phyloP scores from a whole-genome alignment of 1,140 invertebrate genomes.

The Leptopilina clavipes region DNA sequence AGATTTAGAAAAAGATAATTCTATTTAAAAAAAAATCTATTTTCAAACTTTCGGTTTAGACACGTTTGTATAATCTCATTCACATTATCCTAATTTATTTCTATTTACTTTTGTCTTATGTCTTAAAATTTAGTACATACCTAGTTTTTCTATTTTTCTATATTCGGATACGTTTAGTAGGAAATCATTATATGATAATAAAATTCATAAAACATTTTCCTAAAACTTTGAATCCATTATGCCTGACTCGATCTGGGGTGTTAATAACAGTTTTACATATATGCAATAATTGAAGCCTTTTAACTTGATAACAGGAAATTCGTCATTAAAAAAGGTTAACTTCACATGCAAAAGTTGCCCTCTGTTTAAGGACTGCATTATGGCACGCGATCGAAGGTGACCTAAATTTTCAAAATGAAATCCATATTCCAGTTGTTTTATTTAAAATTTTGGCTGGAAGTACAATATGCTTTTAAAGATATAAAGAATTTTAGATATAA shows the following conservation, averaged over 20 bases:
- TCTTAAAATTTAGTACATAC: too few relatives aligned
- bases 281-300: constrained; percentile 18
- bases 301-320: constrained; percentile 13
- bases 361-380: not conserved
- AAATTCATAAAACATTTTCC: too few relatives aligned
- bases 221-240: constrained; percentile 16
- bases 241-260: constrained; percentile 12
- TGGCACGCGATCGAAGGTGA: constrained; percentile 19
- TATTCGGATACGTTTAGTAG: too few relatives aligned
- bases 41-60: too few relatives aligned
- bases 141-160: too few relatives aligned
- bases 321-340: constrained; percentile 28
- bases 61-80: too few relatives aligned
- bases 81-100: too few relatives aligned
- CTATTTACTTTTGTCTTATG: too few relatives aligned
- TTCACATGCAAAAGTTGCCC: constrained; percentile 24
- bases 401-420: constrained; percentile 32
- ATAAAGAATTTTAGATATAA: not conserved
- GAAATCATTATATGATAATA: too few relatives aligned
- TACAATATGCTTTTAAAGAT: not conserved
- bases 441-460: not conserved
- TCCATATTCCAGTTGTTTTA: constrained; percentile 12
- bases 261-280: not conserved
- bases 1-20: too few relatives aligned
- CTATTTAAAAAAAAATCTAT: not conserved